phyloP scores from a whole-genome alignment of 2,797 vertebrate species.

The Danio kyathit region DNA sequence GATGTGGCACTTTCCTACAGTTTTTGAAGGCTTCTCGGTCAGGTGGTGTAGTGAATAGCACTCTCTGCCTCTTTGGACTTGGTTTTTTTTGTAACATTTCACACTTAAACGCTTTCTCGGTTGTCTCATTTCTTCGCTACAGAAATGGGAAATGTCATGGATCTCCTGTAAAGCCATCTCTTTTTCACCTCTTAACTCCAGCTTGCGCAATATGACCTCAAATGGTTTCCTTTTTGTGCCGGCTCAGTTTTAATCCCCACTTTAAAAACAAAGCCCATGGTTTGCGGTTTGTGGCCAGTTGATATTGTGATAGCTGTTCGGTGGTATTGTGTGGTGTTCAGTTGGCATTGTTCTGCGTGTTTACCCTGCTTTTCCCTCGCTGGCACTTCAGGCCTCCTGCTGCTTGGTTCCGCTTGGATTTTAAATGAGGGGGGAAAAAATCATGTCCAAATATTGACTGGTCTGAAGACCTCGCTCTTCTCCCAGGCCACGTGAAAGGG shows the following conservation, averaged over 20 bases:
- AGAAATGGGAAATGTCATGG: slow-evolving; percentile 47
- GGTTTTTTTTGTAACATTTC: slow-evolving; percentile 31
- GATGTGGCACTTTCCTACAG: slow-evolving; percentile 74
- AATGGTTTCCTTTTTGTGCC: slow-evolving; percentile 60
- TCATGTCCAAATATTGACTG: slow-evolving; percentile 88
- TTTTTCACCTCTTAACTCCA: slow-evolving; percentile 55
- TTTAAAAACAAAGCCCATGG: slow-evolving; percentile 75
- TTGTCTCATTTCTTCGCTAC: slow-evolving; percentile 39
- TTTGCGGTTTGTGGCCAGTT: slow-evolving; percentile 67
- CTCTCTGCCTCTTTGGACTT: neutral
- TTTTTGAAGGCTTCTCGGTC: slow-evolving; percentile 32
- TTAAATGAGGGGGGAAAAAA: slow-evolving; percentile 71
- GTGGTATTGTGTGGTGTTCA: slow-evolving; percentile 71
- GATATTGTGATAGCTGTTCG: slow-evolving; percentile 79
- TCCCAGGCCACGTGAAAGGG: slow-evolving; percentile 81
- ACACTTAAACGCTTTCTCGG: slow-evolving; percentile 26
- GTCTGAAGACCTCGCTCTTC: slow-evolving; percentile 74
- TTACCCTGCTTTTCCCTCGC: slow-evolving; percentile 73
- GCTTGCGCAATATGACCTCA: slow-evolving; percentile 61
- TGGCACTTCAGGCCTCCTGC: slow-evolving; percentile 71
- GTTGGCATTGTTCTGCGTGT: slow-evolving; percentile 76
- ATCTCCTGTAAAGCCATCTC: slow-evolving; percentile 45
- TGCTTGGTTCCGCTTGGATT: slow-evolving; percentile 77
- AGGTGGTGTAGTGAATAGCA: slow-evolving; percentile 25
- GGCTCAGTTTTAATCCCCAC: slow-evolving; percentile 78